These are phyloP conservation scores for Calyptommatus sinebrachiatus DNA, from an alignment of 2,113 vertebrate genomes.

Conservation along the genomic window DNA sequence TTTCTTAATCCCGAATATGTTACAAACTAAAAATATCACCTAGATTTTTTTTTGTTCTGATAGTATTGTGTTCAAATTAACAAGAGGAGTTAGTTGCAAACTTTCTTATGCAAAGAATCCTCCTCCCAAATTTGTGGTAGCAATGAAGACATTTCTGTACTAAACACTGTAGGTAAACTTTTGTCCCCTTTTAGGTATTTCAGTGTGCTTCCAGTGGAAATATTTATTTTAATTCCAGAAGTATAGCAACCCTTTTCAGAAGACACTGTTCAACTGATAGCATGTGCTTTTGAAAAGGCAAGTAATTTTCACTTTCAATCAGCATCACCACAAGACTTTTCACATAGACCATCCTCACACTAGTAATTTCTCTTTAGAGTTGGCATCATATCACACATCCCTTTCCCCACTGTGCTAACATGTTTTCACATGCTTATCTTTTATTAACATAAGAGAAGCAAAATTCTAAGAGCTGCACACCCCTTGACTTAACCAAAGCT, in stretches of 20 bases:
- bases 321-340: constrained; percentile 71
- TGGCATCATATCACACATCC: constrained; percentile 57
- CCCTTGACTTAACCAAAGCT: constrained; percentile 51
- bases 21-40: neutral
- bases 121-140: neutral
- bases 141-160: neutral
- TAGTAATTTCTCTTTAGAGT: constrained; percentile 71
- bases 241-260: constrained; percentile 33
- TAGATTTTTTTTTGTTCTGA: constrained; percentile 6
- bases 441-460: constrained; percentile 56
- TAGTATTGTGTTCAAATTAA: neutral
- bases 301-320: constrained; percentile 74
- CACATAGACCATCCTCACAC: constrained; percentile 61
- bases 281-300: constrained; percentile 47
- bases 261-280: constrained; percentile 44
- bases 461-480: constrained; percentile 49
- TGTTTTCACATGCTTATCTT: constrained; percentile 70
- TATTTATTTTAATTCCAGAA: constrained; percentile 40
- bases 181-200: constrained; percentile 20
- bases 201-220: constrained; percentile 28
- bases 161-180: neutral
- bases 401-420: constrained; percentile 69
- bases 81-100: neutral
- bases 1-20: neutral
- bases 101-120: neutral